A percentile compares a stretch with the other conserved stretches of the same genome.
Conservation (phyloP, 2,797 vertebrate species). For the Petrocephalus sullivani region DNA sequence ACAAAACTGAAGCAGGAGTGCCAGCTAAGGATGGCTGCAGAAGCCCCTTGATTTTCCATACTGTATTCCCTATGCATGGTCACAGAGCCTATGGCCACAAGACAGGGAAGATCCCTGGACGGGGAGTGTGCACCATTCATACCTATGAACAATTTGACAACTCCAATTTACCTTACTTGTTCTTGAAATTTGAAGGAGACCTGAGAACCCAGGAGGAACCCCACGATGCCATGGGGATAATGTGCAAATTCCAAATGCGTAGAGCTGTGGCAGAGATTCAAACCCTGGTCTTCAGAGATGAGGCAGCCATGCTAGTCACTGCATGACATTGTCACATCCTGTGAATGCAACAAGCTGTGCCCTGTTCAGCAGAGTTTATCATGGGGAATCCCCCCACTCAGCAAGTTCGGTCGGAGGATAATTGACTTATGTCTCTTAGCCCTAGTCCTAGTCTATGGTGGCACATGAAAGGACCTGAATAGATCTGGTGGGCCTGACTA, state of each 20-base stretch:
- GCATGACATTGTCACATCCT: background rate
- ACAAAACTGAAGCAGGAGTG: background rate
- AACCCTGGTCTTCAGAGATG: background rate
- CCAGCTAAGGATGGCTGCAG: background rate
- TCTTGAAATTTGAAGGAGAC: background rate
- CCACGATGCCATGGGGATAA: background rate
- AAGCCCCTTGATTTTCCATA: background rate
- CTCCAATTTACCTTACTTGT: background rate
- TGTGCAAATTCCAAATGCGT: background rate
- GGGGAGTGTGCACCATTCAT: background rate
- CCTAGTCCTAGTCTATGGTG: background rate
- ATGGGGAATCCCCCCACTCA: background rate
- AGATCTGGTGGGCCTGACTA: background rate
- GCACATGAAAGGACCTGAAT: background rate
- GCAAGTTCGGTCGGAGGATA: background rate
- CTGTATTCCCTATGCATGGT: background rate
- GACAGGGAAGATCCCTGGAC: too few species aligned
- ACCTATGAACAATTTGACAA: background rate
- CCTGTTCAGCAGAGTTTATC: background rate
- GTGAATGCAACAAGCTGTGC: background rate
- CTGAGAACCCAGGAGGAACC: background rate
- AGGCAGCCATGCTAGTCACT: background rate
- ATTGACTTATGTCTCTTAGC: background rate
- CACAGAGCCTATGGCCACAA: too few species aligned
- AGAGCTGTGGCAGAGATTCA: background rate